Conservation (phyloP, 2,797 vertebrate genomes). For the Microctenopoma stevenorrisi region DNA sequence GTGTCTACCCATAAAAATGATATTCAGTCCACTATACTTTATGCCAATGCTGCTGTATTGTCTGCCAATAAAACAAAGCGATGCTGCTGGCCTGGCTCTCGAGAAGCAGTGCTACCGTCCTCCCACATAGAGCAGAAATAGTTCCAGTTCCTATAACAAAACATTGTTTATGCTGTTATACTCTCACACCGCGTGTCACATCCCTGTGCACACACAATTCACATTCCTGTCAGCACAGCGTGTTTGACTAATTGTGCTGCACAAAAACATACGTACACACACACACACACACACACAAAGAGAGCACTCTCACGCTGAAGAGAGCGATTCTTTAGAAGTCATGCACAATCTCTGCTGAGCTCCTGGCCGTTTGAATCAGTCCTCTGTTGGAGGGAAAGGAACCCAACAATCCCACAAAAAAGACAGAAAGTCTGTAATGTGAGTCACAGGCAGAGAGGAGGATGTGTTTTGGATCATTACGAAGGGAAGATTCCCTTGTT, state of each 20-base stretch:
- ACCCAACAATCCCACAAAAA: slow-evolving; percentile 43
- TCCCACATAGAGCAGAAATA: slow-evolving; percentile 81
- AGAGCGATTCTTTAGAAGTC: slow-evolving; percentile 59
- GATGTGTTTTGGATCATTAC: slow-evolving; percentile 9
- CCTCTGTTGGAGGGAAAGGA: slow-evolving; percentile 66
- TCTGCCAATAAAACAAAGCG: slow-evolving; percentile 69
- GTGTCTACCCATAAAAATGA: slow-evolving; percentile 47
- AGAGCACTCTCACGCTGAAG: slow-evolving; percentile 13
- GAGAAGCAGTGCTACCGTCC: slow-evolving; percentile 69
- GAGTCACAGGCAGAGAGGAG: slow-evolving; percentile 36
- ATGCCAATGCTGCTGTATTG: slow-evolving; percentile 45
- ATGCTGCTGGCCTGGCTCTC: slow-evolving; percentile 63
- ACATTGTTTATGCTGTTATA: slow-evolving; percentile 67
- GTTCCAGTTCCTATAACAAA: slow-evolving; percentile 70
- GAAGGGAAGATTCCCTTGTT: slow-evolving; percentile 19
- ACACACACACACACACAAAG: background rate
- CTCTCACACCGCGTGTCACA: slow-evolving; percentile 60
- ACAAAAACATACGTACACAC: slow-evolving; percentile 7
- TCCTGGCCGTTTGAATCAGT: slow-evolving; percentile 74
- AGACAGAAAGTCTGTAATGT: slow-evolving; percentile 30
- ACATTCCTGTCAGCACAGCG: slow-evolving; percentile 73
- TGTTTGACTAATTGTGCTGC: slow-evolving; percentile 65
- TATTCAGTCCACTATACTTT: slow-evolving; percentile 29
- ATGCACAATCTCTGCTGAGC: slow-evolving; percentile 63
- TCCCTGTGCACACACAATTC: slow-evolving; percentile 58